Percentiles rank a stretch among this genome's conserved stretches.
phyloP scores from a whole-genome alignment of 2,888 invertebrate genomes.

The Polylopha cassiicola region DNA sequence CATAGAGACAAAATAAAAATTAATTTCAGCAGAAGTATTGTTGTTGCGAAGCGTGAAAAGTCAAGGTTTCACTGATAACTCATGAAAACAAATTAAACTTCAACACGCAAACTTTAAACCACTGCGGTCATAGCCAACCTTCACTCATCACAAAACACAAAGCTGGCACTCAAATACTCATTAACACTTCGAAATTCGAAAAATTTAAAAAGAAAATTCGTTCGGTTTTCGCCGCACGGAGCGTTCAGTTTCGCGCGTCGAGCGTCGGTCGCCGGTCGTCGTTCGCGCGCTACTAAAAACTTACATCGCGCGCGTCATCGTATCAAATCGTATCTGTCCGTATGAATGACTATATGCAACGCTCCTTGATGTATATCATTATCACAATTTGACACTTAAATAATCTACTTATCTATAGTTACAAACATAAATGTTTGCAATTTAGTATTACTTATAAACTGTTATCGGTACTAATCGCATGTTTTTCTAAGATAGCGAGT shows the following conservation, averaged over 20 bases:
- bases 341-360: constrained; percentile 24
- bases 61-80: constrained; percentile 18
- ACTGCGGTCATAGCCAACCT: constrained; percentile 31
- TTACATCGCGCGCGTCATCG: constrained; percentile 45
- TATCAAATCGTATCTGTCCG: constrained; percentile 39
- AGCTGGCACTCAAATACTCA: constrained; percentile 50
- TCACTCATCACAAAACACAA: constrained; percentile 32
- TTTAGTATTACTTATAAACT: too few species aligned
- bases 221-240: constrained; percentile 29
- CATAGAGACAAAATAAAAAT: constrained; percentile 28
- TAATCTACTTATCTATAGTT: too few species aligned
- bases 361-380: constrained; percentile 21
- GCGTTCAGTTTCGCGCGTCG: constrained; percentile 38
- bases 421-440: too few species aligned
- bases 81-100: constrained; percentile 6
- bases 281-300: constrained; percentile 64
- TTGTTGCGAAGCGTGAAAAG: constrained; percentile 15
- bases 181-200: constrained; percentile 46
- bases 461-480: constrained; percentile 20
- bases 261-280: constrained; percentile 56
- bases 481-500: constrained; percentile 5
- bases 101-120: not conserved
- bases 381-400: too few species aligned
- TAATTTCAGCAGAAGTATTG: constrained; percentile 8
- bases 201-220: constrained; percentile 26